Base-by-base conservation (phyloP, 2,797 vertebrate genomes). In the Nothura maculosa region DNA sequence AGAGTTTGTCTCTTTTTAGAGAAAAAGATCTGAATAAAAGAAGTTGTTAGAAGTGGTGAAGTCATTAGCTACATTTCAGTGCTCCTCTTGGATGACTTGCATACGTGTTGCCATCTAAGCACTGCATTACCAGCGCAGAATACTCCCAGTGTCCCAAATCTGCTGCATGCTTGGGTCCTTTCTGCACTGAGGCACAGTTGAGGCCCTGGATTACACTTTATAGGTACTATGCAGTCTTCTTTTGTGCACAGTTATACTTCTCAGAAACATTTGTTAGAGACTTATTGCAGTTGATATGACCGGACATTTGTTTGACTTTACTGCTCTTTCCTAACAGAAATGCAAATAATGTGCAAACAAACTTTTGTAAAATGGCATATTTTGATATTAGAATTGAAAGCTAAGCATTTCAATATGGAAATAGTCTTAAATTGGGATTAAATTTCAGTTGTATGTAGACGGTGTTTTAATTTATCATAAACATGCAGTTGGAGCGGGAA, bases 401-500 rank as follows among this genome's bases (percentile, higher is more conserved):
- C 78, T 63, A 78, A 78, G 24, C 60, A 27, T 79, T 68, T 85
- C 17, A 24, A 6, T 54, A 34, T 62, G 32, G 60, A 52, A 36
- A 6, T 73, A 5, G 24, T 84, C n/a, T 75, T 84, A 63, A 76
- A 82, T 68, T 90, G 30, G 24, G 5, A 42, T 63, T 73, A 36
- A 60, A 67, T 83, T 79, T 87, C 27, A 30, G 1, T 78, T 84
- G 13, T 48, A 2, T 34, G 4, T 40, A 68, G 45, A 4, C 9
- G 86, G n/a, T 36, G 22, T 16, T 47, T 92, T 62, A 85, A 47
- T 85, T 69, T 78, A 54, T 64, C 42, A 45, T 43, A 42, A 1
- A 0, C 1, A 3, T 11, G 69, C 47, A 21, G 3, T 54, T 77
- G 2, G 19, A 61, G 20, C 0, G 3, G 5, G 8, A 9, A 48